Conservation (phyloP, 2,888 invertebrate species). For the Argyresthia goedartella region DNA sequence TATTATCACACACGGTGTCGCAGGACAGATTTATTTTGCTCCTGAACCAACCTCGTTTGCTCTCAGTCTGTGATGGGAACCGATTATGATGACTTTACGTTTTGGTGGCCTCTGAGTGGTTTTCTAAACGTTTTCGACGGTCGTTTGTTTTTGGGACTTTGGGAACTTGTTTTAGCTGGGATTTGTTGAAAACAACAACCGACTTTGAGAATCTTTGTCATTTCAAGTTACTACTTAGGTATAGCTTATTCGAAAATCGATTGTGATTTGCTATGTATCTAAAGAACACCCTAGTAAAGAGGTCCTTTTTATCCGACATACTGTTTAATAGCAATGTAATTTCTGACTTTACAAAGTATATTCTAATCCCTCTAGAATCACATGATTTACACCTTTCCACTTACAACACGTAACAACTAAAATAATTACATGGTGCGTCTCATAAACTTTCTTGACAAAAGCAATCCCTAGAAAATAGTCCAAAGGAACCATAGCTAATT, state of each 20-base stretch:
- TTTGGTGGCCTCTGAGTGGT: neutral
- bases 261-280: no score
- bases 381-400: slow-evolving; percentile 1
- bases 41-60: neutral
- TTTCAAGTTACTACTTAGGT: no score
- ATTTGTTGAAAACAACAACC: no score
- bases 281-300: no score
- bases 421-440: slow-evolving; percentile 4
- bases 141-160: neutral
- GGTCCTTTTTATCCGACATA: no score
- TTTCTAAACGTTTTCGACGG: neutral
- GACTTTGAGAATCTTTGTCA: no score
- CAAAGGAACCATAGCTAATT: slow-evolving; percentile 37
- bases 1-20: neutral
- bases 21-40: neutral
- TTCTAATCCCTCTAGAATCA: no score
- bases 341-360: no score
- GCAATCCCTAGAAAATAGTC: slow-evolving; percentile 1
- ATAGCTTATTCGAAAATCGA: no score
- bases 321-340: no score
- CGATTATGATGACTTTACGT: neutral
- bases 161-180: no score
- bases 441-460: neutral
- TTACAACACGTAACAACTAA: neutral
- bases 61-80: neutral